phyloP scores from a whole-genome alignment of 2,113 vertebrate species.

The Apistogramma diplotaenia region DNA sequence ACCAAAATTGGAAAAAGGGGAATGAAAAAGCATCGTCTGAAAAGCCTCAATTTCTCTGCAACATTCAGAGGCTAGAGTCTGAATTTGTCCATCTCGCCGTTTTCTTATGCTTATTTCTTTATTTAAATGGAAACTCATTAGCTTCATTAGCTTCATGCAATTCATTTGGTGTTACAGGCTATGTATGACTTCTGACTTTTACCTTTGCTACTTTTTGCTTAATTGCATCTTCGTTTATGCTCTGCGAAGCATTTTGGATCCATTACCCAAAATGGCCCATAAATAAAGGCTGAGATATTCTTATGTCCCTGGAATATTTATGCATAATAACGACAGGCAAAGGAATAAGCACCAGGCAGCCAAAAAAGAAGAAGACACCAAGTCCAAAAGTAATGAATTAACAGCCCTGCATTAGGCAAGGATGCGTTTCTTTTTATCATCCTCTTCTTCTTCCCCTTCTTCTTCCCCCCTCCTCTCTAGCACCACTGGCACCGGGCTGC shows the following conservation, averaged over 20 bases:
- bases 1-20: neutral
- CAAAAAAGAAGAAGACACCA: neutral
- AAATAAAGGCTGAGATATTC: constrained; percentile 20
- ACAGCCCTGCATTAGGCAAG: constrained; percentile 37
- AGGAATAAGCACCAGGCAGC: neutral
- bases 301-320: constrained; percentile 28
- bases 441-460: constrained; percentile 29
- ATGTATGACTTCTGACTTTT: neutral
- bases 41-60: neutral
- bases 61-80: neutral
- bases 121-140: neutral
- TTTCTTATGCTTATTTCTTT: neutral
- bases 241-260: neutral
- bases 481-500: constrained; percentile 71
- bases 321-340: constrained; percentile 23
- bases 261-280: neutral
- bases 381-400: constrained; percentile 25
- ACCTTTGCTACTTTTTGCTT: neutral
- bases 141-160: neutral
- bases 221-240: neutral
- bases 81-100: neutral
- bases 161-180: neutral
- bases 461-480: constrained; percentile 54
- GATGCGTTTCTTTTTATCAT: constrained; percentile 43
- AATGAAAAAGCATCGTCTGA: no score